Conservation (phyloP, 2,113 vertebrate species). For the Lipotes vexillifer region DNA sequence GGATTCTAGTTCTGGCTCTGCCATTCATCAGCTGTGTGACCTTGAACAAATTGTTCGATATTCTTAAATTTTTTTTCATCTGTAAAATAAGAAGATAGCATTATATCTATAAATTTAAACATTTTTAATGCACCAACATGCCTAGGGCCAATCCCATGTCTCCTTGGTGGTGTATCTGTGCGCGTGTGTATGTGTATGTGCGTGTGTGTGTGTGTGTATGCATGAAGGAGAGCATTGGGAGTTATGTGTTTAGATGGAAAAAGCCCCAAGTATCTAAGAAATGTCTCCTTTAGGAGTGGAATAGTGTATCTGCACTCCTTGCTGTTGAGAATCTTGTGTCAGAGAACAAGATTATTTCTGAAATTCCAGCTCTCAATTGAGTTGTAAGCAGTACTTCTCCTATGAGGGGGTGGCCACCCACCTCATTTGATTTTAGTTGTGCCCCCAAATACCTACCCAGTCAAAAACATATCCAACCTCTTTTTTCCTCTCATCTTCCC, state of each 20-base stretch:
- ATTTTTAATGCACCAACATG: background rate
- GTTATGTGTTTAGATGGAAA: background rate
- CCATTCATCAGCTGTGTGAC: background rate
- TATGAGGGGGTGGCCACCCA: background rate
- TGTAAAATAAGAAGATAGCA: background rate
- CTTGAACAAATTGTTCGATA: background rate
- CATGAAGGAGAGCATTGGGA: background rate
- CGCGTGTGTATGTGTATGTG: rapidly evolving
- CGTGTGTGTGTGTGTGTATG: background rate
- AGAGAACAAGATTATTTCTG: background rate
- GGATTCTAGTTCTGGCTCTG: background rate
- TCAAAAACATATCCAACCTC: background rate
- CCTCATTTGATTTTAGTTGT: background rate
- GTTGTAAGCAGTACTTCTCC: background rate
- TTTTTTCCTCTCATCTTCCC: background rate
- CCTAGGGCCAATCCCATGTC: background rate
- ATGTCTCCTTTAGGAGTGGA: background rate
- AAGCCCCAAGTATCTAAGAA: background rate
- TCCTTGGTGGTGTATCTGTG: background rate
- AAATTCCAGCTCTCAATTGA: background rate
- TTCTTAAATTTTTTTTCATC: background rate
- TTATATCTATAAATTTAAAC: background rate
- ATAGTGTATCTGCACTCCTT: background rate
- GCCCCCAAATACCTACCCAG: background rate
- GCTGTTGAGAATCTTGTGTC: background rate